phyloP scores from a whole-genome alignment of 1,140 invertebrate species.

The Bicyclus anynana region DNA sequence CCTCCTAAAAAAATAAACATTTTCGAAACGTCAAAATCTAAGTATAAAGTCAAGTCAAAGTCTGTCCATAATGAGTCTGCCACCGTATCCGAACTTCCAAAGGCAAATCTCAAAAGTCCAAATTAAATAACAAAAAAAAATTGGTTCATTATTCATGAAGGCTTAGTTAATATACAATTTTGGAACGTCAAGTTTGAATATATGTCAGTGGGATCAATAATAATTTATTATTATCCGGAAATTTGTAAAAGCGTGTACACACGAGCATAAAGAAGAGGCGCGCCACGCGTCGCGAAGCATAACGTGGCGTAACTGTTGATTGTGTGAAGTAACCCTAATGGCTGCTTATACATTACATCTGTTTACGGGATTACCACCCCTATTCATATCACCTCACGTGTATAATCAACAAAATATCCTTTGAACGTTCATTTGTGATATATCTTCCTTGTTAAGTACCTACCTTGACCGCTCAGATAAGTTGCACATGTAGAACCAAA shows the following conservation, averaged over 20 bases:
- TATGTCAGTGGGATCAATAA: too few species aligned
- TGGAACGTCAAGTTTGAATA: too few species aligned
- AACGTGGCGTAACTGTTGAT: conserved; percentile 31
- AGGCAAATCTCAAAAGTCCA: too few species aligned
- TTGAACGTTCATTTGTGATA: not conserved
- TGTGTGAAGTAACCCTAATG: conserved; percentile 11
- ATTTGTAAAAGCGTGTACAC: not conserved
- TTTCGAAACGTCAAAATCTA: too few species aligned
- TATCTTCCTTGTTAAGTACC: not conserved
- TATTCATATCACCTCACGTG: not conserved
- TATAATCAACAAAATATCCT: not conserved
- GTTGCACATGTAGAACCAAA: not conserved
- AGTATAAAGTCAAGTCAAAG: too few species aligned
- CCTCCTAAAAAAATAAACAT: too few species aligned
- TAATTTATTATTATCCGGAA: not conserved
- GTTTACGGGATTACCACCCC: not conserved
- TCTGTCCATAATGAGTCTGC: too few species aligned
- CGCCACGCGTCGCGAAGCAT: conserved; percentile 31
- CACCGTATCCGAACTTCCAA: too few species aligned
- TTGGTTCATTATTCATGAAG: too few species aligned
- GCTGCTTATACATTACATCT: too few species aligned
- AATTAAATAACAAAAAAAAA: too few species aligned
- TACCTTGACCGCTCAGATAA: not conserved
- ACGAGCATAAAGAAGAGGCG: conserved; percentile 4
- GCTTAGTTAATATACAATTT: too few species aligned